A percentile compares a stretch with the other conserved stretches of the same genome.
phyloP scores from a whole-genome alignment of 2,888 invertebrate species.

The Amphiduros pacificus region DNA sequence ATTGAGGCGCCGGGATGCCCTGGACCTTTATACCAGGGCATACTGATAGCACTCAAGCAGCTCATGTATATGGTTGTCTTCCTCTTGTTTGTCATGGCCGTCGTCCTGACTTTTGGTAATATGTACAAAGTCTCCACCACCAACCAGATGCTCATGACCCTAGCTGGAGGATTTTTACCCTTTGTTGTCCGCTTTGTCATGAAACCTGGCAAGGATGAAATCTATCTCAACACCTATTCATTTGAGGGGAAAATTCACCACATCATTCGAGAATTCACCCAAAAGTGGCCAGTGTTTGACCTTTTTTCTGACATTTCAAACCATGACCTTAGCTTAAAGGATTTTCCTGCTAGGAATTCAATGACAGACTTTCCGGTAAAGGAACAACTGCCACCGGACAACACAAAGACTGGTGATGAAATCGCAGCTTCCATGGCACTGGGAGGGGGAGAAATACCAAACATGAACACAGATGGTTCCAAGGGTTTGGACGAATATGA shows the following conservation, averaged over 20 bases:
- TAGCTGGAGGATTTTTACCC: not conserved
- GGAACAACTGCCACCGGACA: no score
- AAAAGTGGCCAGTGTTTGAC: conserved; percentile 1
- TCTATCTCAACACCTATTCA: not conserved
- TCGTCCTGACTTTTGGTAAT: not conserved
- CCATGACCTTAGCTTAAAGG: no score
- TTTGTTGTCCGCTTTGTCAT: not conserved
- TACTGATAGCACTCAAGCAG: not conserved
- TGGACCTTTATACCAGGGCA: not conserved
- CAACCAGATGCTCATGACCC: not conserved
- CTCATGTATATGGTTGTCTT: not conserved
- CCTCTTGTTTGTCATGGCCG: not conserved
- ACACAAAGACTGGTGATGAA: no score
- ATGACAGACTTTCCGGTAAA: no score
- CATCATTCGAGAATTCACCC: not conserved
- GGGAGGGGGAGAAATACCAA: no score
- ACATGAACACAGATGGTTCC: no score
- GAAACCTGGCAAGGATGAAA: not conserved
- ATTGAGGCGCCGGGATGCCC: not conserved
- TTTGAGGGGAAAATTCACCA: not conserved
- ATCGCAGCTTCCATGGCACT: no score
- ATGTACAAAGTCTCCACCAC: not conserved
- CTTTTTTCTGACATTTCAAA: not conserved
- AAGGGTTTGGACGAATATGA: no score
- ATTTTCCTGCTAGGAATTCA: no score